Conservation (phyloP, 2,888 invertebrate genomes). For the Adelphocoris suturalis region DNA sequence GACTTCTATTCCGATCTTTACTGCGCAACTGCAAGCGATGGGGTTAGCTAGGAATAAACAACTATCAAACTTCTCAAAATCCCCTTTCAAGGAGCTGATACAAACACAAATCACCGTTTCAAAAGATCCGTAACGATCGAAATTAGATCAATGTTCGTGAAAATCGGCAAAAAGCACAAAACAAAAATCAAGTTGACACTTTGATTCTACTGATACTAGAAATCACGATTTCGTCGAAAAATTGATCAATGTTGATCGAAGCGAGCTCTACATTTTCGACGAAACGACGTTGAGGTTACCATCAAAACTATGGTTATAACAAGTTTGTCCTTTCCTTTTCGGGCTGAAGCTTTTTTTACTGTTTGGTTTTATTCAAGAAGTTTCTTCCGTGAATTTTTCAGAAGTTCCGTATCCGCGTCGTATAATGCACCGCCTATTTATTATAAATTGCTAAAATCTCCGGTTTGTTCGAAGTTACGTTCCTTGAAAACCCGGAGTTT, state of each 20-base stretch:
- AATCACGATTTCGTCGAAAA: slow-evolving; percentile 35
- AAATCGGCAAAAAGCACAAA: background rate
- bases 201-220: slow-evolving; percentile 28
- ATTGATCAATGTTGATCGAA: background rate
- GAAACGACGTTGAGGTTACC: slow-evolving; percentile 38
- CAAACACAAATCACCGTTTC: background rate
- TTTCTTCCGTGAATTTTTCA: background rate
- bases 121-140: background rate
- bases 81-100: background rate
- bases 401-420: background rate
- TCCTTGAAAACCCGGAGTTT: background rate
- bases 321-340: slow-evolving; percentile 40
- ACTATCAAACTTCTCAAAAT: background rate
- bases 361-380: background rate
- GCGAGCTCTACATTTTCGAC: slow-evolving; percentile 23
- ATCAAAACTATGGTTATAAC: slow-evolving; percentile 29
- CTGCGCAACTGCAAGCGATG: slow-evolving; percentile 38
- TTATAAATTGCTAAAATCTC: background rate
- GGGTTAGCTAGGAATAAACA: slow-evolving; percentile 8
- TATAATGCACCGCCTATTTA: background rate
- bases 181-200: background rate
- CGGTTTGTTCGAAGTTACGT: background rate
- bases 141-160: background rate
- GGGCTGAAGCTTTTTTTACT: slow-evolving; percentile 45
- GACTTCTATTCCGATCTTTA: background rate